These are phyloP conservation scores for Clinocottus analis DNA, from an alignment of 2,113 vertebrate genomes.

Conservation along the genomic window DNA sequence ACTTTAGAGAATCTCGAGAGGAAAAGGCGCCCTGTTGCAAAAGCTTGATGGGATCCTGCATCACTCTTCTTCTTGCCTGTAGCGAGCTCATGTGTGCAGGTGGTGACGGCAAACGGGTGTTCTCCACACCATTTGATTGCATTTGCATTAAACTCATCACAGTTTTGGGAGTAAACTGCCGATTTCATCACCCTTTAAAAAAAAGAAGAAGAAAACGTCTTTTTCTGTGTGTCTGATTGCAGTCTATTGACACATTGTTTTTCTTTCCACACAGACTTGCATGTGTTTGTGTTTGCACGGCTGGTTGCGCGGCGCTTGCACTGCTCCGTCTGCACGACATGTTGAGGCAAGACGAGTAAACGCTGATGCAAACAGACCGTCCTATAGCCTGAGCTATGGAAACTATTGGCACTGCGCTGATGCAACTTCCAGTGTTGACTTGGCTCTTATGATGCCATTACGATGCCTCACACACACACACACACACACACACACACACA, in stretches of 20 bases:
- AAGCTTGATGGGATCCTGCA: slow-evolving; percentile 4
- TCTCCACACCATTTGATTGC: slow-evolving; percentile 27
- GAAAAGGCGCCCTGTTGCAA: neutral
- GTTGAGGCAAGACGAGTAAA: slow-evolving; percentile 63
- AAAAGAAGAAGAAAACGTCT: neutral
- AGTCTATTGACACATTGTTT: slow-evolving; percentile 39
- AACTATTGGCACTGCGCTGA: slow-evolving; percentile 53
- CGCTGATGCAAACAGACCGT: slow-evolving; percentile 71
- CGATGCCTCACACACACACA: neutral
- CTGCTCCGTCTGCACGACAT: slow-evolving; percentile 24
- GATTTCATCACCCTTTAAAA: slow-evolving; percentile 54
- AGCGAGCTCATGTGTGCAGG: neutral
- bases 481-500: slow-evolving; percentile 9
- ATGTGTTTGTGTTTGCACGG: slow-evolving; percentile 36
- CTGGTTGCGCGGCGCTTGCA: slow-evolving; percentile 38
- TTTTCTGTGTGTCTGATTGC: slow-evolving; percentile 8
- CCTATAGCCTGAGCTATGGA: slow-evolving; percentile 30
- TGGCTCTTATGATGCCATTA: slow-evolving; percentile 7
- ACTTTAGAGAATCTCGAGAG: neutral
- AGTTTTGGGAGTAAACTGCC: neutral
- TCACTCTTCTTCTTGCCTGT: neutral
- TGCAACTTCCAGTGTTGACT: slow-evolving; percentile 52
- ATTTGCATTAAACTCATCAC: slow-evolving; percentile 43
- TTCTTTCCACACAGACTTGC: slow-evolving; percentile 6
- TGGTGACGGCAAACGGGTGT: slow-evolving; percentile 4